These are phyloP conservation scores for Macrobrachium rosenbergii DNA, from an alignment of 1,140 invertebrate genomes.

Conservation along the genomic window DNA sequence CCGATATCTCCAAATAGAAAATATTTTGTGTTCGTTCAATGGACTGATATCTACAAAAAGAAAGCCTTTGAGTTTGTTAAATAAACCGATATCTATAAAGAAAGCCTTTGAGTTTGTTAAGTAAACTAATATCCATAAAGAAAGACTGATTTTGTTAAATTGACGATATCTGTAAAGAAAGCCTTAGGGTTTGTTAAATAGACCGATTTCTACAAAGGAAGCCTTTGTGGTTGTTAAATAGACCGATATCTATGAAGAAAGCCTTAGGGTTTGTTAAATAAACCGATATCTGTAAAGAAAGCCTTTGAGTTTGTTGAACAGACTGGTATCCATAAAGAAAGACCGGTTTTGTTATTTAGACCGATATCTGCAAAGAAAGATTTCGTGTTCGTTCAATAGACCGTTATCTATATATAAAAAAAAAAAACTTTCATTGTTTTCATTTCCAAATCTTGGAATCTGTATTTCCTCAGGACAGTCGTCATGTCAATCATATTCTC, in stretches of 20 bases:
- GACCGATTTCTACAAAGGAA: too few species aligned
- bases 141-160: conserved; percentile 24
- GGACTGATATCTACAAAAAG: too few species aligned
- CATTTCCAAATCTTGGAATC: too few species aligned
- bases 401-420: conserved; percentile 68
- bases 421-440: too few species aligned
- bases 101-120: conserved; percentile 46
- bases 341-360: neutral
- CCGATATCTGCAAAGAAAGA: conserved; percentile 47
- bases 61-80: neutral
- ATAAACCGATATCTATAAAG: conserved; percentile 48
- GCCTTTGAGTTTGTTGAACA: neutral
- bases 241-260: conserved; percentile 50
- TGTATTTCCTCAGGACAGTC: conserved; percentile 78
- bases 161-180: conserved; percentile 67
- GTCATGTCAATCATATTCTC: conserved; percentile 84
- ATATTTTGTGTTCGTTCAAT: neutral
- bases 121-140: conserved; percentile 47
- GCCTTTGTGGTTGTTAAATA: too few species aligned
- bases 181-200: neutral
- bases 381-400: conserved; percentile 37
- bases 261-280: conserved; percentile 37
- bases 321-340: too few species aligned
- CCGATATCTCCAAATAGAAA: conserved; percentile 67
- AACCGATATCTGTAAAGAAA: conserved; percentile 67